phyloP scores from a whole-genome alignment of 23 tunicate genomes.

The Clavelina lepadiformis region DNA sequence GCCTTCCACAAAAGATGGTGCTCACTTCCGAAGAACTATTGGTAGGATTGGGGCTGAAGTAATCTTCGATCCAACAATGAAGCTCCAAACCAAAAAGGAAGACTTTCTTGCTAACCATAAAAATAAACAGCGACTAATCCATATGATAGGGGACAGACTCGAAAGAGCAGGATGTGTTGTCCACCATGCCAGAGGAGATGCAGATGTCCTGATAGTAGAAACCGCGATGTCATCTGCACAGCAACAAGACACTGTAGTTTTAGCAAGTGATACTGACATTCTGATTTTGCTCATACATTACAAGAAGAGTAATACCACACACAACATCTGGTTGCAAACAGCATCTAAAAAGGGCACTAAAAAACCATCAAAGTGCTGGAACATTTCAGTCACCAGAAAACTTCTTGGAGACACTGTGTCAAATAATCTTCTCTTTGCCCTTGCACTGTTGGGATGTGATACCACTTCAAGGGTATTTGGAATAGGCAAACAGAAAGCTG shows the following conservation, averaged over 20 bases:
- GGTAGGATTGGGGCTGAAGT: constrained; percentile 10
- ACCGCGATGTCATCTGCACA: constrained; percentile 7
- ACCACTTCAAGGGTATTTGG: no score
- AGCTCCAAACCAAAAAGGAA: constrained; percentile 1
- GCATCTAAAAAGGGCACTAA: constrained; percentile 3
- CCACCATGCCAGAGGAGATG: constrained; percentile 13
- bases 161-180: constrained; percentile 7
- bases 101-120: constrained; percentile 1
- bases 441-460: no score
- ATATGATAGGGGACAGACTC: constrained; percentile 1
- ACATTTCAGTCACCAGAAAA: constrained; percentile 1
- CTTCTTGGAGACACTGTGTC: no score
- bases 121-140: constrained; percentile 12
- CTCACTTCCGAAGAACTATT: constrained; percentile 4
- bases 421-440: no score
- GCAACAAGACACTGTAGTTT: constrained; percentile 6
- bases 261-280: constrained; percentile 6
- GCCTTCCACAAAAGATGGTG: no score
- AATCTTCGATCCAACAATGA: not conserved
- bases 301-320: not conserved
- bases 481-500: no score
- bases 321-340: constrained; percentile 7
- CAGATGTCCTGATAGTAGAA: constrained; percentile 3
- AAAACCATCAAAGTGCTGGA: constrained; percentile 4
- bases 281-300: constrained; percentile 2